Evolutionary conservation across 2,113 vertebrate genomes (phyloP).

Genomic region (Acanthochromis polyacanthus): DNA sequence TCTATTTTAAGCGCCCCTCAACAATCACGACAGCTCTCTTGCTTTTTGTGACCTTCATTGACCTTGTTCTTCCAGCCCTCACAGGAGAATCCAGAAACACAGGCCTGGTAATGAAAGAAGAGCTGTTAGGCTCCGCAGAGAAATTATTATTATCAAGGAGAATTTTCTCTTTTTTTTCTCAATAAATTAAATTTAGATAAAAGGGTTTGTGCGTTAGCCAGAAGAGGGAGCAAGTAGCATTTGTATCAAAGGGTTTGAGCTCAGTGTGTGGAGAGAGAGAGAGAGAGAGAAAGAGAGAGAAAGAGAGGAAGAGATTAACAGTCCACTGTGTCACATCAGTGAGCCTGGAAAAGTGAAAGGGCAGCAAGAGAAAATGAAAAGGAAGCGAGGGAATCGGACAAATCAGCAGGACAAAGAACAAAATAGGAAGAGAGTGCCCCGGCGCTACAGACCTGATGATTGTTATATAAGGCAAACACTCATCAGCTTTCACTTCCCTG

Average conservation of each 20-base stretch:
- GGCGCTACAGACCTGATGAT: conserved; percentile 28
- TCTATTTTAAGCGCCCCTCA: conserved; percentile 27
- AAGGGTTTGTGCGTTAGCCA: conserved; percentile 50
- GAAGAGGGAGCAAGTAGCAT: conserved; percentile 74
- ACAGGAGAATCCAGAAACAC: not conserved
- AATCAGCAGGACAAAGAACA: conserved; percentile 26
- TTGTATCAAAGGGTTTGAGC: conserved; percentile 24
- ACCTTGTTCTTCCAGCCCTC: conserved; percentile 2
- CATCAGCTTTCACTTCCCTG: conserved; percentile 29
- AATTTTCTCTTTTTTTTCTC: not conserved
- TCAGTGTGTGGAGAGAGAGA: not conserved
- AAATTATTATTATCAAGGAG: not conserved
- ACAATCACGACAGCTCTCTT: conserved; percentile 7
- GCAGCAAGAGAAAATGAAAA: conserved; percentile 38
- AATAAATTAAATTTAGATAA: conserved; percentile 30
- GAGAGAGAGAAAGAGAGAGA: conserved; percentile 4
- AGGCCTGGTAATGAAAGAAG: not conserved
- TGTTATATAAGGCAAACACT: conserved; percentile 46
- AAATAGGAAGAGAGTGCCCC: conserved; percentile 12
- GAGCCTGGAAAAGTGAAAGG: conserved; percentile 28
- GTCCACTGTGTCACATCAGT: conserved; percentile 51
- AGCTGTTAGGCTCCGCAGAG: not conserved
- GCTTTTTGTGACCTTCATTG: conserved; percentile 19
- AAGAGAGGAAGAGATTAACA: not conserved
- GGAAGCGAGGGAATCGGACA: conserved; percentile 26